Percentiles rank a stretch among this genome's conserved stretches.
Conservation (phyloP, 2,888 invertebrate genomes). For the Tiliacea citrago region DNA sequence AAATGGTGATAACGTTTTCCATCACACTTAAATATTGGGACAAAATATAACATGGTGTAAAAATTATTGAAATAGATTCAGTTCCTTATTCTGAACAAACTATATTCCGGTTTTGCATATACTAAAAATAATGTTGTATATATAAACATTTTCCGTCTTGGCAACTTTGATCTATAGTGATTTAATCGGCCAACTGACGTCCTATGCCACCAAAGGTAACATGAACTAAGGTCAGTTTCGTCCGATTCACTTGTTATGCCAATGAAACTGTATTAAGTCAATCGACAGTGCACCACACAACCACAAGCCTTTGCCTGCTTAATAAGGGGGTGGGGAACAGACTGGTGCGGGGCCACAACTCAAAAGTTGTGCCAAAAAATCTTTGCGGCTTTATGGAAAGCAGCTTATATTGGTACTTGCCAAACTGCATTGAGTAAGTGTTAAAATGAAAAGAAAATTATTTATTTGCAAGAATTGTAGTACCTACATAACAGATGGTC, state of each 20-base stretch:
- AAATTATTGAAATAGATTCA: no score
- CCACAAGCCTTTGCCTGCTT: slow-evolving; percentile 2
- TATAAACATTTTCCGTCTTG: background rate
- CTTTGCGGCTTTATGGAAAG: background rate
- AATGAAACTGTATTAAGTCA: slow-evolving; percentile 19
- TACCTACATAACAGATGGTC: no score
- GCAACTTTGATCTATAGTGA: slow-evolving; percentile 2
- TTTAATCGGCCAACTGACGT: background rate
- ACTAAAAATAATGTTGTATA: no score
- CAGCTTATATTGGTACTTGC: background rate
- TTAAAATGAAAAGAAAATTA: background rate
- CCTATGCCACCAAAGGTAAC: slow-evolving; percentile 14
- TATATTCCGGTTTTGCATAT: no score
- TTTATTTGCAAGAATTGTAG: no score
- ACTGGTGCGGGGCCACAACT: background rate
- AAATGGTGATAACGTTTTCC: no score
- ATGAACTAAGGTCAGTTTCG: slow-evolving; percentile 37
- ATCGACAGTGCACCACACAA: slow-evolving; percentile 20
- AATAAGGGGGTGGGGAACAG: background rate
- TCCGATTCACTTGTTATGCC: background rate
- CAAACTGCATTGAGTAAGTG: background rate
- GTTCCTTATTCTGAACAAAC: no score
- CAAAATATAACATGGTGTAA: no score
- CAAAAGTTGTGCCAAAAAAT: background rate
- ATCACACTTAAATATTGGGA: no score